phyloP scores from a whole-genome alignment of 2,888 invertebrate genomes.

The Aphelenchoides bicaudatus region DNA sequence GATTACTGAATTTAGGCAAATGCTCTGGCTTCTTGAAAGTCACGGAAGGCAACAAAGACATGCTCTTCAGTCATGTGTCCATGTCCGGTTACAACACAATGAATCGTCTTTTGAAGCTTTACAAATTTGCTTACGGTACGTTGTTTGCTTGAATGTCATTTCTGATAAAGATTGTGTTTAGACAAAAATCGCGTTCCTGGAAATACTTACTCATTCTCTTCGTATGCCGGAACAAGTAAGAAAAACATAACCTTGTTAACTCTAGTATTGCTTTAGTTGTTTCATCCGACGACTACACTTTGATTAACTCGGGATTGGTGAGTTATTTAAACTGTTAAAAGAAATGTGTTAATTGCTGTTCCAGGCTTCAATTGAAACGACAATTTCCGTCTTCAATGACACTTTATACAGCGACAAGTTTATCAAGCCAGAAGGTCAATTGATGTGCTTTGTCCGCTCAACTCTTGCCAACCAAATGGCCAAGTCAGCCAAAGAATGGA shows the following conservation, averaged over 20 bases:
- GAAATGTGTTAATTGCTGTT: constrained; percentile 21
- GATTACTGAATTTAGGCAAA: no score
- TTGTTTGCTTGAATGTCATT: constrained; percentile 11
- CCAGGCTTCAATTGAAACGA: constrained; percentile 72
- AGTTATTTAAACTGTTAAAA: neutral
- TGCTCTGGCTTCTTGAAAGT: constrained; percentile 58
- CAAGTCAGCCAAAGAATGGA: constrained; percentile 45
- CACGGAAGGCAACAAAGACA: constrained; percentile 47
- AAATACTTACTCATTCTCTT: constrained; percentile 55
- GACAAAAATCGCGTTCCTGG: constrained; percentile 62
- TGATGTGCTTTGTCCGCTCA: constrained; percentile 71
- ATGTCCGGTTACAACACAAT: constrained; percentile 57
- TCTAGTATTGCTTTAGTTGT: no score
- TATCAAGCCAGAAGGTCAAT: constrained; percentile 67
- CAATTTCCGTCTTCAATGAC: constrained; percentile 73
- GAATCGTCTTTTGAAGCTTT: constrained; percentile 56
- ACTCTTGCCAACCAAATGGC: constrained; percentile 77
- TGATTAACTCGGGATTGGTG: constrained; percentile 55
- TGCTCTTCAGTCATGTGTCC: constrained; percentile 55
- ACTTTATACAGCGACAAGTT: constrained; percentile 69
- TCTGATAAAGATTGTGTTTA: constrained; percentile 25
- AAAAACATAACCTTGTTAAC: no score
- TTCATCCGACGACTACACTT: constrained; percentile 60
- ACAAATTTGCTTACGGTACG: constrained; percentile 70
- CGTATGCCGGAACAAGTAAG: constrained; percentile 61